Conservation (phyloP, 2,797 vertebrate species). For the Sebastes elongatus region DNA sequence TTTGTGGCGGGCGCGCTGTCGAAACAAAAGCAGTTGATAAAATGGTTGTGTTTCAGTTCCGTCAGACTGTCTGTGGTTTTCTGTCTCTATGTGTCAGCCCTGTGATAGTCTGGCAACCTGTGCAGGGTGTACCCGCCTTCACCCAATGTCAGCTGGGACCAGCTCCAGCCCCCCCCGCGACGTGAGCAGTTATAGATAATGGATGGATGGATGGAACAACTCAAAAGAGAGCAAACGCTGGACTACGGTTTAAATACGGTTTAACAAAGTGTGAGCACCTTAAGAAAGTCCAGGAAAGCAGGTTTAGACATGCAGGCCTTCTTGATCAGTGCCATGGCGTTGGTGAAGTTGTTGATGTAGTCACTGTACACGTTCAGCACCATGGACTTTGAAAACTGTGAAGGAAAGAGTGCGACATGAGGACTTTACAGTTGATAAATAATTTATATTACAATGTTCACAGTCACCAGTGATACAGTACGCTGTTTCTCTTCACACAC, state of each 20-base stretch:
- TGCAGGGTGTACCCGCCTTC: too few relatives aligned
- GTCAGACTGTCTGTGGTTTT: neutral
- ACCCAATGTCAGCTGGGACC: too few relatives aligned
- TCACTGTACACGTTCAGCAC: constrained; percentile 93
- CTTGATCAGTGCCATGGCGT: constrained; percentile 91
- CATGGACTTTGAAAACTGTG: constrained; percentile 93
- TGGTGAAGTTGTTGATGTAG: constrained; percentile 95
- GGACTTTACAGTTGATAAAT: neutral
- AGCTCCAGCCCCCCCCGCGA: too few relatives aligned
- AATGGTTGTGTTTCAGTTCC: neutral
- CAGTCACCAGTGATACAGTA: neutral
- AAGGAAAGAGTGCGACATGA: neutral
- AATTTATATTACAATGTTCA: neutral
- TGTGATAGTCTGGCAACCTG: too few relatives aligned
- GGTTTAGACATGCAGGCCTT: constrained; percentile 92
- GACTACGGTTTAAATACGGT: too few relatives aligned
- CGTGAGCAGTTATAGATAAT: too few relatives aligned
- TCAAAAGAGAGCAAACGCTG: neutral
- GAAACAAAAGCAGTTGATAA: neutral
- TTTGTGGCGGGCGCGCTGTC: neutral
- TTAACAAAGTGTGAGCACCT: constrained; percentile 75
- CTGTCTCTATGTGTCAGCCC: too few relatives aligned
- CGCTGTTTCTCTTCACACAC: neutral
- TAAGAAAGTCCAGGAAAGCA: constrained; percentile 91
- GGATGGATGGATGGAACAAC: neutral